Conservation (phyloP, 2,113 vertebrate genomes). For the Varanus salvator region DNA sequence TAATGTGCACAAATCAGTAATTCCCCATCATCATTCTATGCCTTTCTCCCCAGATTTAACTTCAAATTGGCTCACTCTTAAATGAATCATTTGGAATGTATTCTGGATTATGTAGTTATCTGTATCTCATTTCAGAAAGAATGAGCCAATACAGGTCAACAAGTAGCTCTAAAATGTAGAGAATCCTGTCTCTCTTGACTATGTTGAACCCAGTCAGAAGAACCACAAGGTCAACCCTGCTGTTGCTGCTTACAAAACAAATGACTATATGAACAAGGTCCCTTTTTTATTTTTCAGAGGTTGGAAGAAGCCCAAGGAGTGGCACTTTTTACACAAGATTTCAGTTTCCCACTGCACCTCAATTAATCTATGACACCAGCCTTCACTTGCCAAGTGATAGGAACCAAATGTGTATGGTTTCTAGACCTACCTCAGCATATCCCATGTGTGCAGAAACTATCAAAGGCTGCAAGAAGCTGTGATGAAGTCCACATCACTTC, state of each 20-base stretch:
- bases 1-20: slow-evolving; percentile 40
- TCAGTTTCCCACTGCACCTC: background rate
- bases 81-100: slow-evolving; percentile 41
- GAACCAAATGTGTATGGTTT: background rate
- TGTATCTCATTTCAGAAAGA: slow-evolving; percentile 59
- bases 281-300: background rate
- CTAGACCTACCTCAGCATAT: background rate
- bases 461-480: too few relatives aligned
- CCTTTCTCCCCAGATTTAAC: slow-evolving; percentile 31
- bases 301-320: background rate
- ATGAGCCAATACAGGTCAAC: slow-evolving; percentile 45
- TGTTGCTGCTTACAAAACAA: background rate
- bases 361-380: background rate
- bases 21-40: slow-evolving; percentile 38
- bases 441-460: too few relatives aligned
- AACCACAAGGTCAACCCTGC: background rate
- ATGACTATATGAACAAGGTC: too few relatives aligned
- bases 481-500: too few relatives aligned
- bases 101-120: slow-evolving; percentile 57
- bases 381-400: too few relatives aligned
- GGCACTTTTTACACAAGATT: background rate
- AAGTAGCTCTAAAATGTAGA: slow-evolving; percentile 41
- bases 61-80: slow-evolving; percentile 51
- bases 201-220: slow-evolving; percentile 22
- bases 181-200: slow-evolving; percentile 4